phyloP scores from a whole-genome alignment of 2,797 vertebrate genomes.

The Vultur gryphus region DNA sequence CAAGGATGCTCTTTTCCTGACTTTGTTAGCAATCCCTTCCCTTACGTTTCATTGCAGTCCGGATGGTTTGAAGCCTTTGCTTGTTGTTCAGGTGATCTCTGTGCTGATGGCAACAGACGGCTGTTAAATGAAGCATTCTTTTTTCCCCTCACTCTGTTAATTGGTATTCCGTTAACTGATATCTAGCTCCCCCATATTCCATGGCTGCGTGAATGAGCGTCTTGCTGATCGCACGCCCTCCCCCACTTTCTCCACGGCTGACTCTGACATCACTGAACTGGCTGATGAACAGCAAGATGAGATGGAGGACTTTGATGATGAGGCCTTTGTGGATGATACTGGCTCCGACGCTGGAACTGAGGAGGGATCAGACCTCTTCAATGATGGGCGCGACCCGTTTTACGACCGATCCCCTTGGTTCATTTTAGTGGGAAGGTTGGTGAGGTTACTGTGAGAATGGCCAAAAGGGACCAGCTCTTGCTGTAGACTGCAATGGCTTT shows the following conservation, averaged over 20 bases:
- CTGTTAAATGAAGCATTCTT: slow-evolving; percentile 53
- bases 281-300: slow-evolving; percentile 97
- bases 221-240: slow-evolving; percentile 97
- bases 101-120: slow-evolving; percentile 43
- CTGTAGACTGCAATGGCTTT: slow-evolving; percentile 31
- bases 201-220: slow-evolving; percentile 97
- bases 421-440: slow-evolving; percentile 99
- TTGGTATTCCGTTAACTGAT: slow-evolving; percentile 65
- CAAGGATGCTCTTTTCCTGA: background rate
- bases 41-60: background rate
- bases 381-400: slow-evolving; percentile 98
- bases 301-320: slow-evolving; percentile 97
- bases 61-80: slow-evolving; percentile 17
- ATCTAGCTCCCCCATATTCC: slow-evolving; percentile 97
- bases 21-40: background rate
- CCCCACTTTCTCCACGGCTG: slow-evolving; percentile 97
- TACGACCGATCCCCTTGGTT: slow-evolving; percentile 99
- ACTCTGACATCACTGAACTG: slow-evolving; percentile 98
- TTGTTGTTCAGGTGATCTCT: slow-evolving; percentile 32
- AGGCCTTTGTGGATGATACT: slow-evolving; percentile 97
- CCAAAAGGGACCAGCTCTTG: slow-evolving; percentile 78
- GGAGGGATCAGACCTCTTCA: slow-evolving; percentile 98
- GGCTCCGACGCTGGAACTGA: slow-evolving; percentile 96
- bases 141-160: slow-evolving; percentile 65
- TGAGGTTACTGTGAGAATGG: slow-evolving; percentile 80